phyloP scores from a whole-genome alignment of 2,113 vertebrate genomes.

The Notarius lentiginosus region DNA sequence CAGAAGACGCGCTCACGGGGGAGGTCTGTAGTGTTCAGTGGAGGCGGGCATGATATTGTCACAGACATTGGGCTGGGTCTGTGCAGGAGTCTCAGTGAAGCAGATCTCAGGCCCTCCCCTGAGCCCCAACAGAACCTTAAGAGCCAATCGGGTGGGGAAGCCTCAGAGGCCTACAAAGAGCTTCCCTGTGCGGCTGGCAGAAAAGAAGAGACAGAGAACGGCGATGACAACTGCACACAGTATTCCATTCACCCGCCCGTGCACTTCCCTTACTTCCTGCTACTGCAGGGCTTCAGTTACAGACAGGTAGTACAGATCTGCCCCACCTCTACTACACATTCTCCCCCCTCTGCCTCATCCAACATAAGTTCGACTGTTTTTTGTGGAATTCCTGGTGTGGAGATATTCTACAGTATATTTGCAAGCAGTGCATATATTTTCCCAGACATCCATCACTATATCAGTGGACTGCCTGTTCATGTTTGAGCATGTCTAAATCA shows the following conservation, averaged over 20 bases:
- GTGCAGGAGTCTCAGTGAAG: slow-evolving; percentile 73
- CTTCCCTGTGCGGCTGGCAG: slow-evolving; percentile 53
- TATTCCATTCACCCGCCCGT: slow-evolving; percentile 78
- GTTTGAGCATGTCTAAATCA: not conserved
- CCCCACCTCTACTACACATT: slow-evolving; percentile 2
- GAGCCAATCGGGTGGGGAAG: slow-evolving; percentile 20
- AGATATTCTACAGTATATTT: not conserved
- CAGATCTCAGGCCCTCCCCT: slow-evolving; percentile 63
- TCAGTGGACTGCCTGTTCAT: not conserved
- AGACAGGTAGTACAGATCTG: slow-evolving; percentile 69
- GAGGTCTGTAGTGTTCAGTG: slow-evolving; percentile 64
- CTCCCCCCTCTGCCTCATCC: not conserved
- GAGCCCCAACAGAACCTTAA: slow-evolving; percentile 55
- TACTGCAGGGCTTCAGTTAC: slow-evolving; percentile 74
- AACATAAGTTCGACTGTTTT: slow-evolving; percentile 31
- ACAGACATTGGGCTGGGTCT: slow-evolving; percentile 53
- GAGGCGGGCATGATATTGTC: slow-evolving; percentile 19
- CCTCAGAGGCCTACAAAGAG: slow-evolving; percentile 43
- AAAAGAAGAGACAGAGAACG: slow-evolving; percentile 77
- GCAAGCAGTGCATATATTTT: not conserved
- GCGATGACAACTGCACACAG: slow-evolving; percentile 74
- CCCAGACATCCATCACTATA: not conserved
- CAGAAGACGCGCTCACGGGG: slow-evolving; percentile 79
- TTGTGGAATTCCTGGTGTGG: slow-evolving; percentile 15
- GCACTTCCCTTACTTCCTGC: slow-evolving; percentile 78